Evolutionary conservation across 2,888 invertebrate species (phyloP), one percentile per base, ranked within the genome.

Genomic region (Cephus sareptanus): DNA sequence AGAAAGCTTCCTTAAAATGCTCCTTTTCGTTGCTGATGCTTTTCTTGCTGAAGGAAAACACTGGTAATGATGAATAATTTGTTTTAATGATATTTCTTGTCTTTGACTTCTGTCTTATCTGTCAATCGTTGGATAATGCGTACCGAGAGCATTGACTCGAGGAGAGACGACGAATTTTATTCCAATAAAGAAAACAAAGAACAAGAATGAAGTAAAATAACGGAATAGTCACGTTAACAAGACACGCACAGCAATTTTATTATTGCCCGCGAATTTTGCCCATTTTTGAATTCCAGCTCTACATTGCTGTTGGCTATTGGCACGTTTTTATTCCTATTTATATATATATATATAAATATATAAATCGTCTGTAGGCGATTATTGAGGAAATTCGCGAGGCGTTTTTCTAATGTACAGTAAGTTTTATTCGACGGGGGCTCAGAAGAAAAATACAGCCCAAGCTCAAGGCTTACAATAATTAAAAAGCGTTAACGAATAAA

Each of bases 391-490:
- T 81, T 81, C 75, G 71, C 69, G 73, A 56, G 74, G 76, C 77
- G 56, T 56, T 69, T 77, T 75, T 75, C 76, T 56, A 69, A 76
- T 80, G 78, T 78, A 80, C 71, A 79, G 77, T 77, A 73, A 77
- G 68, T 77, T 79, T 73, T 30, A 71, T 78, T 79, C 80, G 71
- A 82, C 75, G 30, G 79, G 81, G 75, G 85, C 83, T 83, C 82
- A 75, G 78, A 79, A 74, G 79, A 79, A 56, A 56, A 56, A 56
- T 56, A 56, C 79, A 81, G 85, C 87, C 86, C 86, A 83, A 85
- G 89, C 89, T 89, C 89, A 89, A 89, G 84, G 88, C 87, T 89
- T 89, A 89, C 87, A 89, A 88, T 88, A 90, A 89, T 86, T 88
- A 87, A 81, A 82, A 85, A 31, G 77, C 76, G 77, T 79, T 75